Conservation (phyloP, 2,113 vertebrate species). For the Calyptommatus sinebrachiatus region DNA sequence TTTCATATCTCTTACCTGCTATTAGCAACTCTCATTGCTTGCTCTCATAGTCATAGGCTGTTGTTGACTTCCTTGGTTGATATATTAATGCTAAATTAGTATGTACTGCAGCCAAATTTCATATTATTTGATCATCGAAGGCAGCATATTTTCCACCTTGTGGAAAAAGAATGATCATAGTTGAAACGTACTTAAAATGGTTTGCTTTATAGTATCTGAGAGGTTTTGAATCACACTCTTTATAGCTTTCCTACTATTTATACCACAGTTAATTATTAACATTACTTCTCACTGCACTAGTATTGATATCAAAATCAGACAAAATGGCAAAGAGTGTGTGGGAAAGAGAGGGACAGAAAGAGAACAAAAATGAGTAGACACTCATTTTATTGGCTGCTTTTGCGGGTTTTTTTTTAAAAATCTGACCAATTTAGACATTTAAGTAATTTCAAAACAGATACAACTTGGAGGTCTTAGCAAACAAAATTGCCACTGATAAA, state of each 20-base stretch:
- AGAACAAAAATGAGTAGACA: neutral
- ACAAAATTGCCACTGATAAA: too few species aligned
- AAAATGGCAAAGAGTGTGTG: neutral
- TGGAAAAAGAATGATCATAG: neutral
- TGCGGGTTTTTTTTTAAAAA: neutral
- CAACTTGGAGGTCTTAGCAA: too few species aligned
- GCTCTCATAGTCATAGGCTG: slow-evolving; percentile 39
- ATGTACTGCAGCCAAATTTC: slow-evolving; percentile 13
- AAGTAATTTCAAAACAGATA: too few species aligned
- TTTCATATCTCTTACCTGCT: slow-evolving; percentile 37
- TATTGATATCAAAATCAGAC: slow-evolving; percentile 28
- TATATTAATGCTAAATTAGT: slow-evolving; percentile 37
- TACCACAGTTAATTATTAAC: slow-evolving; percentile 30
- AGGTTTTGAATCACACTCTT: neutral
- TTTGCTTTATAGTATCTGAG: neutral
- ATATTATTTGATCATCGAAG: neutral
- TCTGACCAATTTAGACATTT: too few species aligned
- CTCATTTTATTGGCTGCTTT: slow-evolving; percentile 16
- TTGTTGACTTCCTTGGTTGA: slow-evolving; percentile 39
- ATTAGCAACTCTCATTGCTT: slow-evolving; percentile 41
- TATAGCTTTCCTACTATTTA: neutral
- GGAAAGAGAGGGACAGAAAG: neutral
- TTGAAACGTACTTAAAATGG: slow-evolving; percentile 8
- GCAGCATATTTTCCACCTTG: slow-evolving; percentile 22
- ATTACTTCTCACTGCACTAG: slow-evolving; percentile 1